Conservation (phyloP, 2,888 invertebrate species). For the Andrena haemorrhoa region DNA sequence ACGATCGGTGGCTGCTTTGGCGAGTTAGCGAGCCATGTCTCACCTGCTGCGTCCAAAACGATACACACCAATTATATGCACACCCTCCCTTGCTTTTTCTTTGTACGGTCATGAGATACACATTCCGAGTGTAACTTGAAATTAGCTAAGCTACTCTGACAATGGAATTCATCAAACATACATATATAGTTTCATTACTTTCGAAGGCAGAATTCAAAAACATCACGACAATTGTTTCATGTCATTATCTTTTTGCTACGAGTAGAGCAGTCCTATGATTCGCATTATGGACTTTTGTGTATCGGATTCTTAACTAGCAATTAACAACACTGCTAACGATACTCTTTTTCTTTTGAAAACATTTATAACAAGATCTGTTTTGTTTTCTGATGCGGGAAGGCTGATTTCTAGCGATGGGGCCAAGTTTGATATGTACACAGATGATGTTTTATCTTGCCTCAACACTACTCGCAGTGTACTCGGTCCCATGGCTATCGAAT, state of each 20-base stretch:
- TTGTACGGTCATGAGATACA: slow-evolving; percentile 23
- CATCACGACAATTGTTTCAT: slow-evolving; percentile 11
- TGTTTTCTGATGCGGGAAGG: not conserved
- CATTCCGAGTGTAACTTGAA: slow-evolving; percentile 9
- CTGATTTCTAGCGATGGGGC: too few relatives aligned
- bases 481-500: too few relatives aligned
- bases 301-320: slow-evolving; percentile 38
- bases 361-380: slow-evolving; percentile 11
- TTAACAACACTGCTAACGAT: not conserved
- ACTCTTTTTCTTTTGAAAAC: not conserved
- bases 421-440: too few relatives aligned
- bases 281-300: slow-evolving; percentile 58
- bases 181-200: slow-evolving; percentile 10
- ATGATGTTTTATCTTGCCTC: too few relatives aligned
- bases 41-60: slow-evolving; percentile 87
- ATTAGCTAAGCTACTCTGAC: slow-evolving; percentile 22
- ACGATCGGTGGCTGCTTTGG: slow-evolving; percentile 87
- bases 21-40: slow-evolving; percentile 91
- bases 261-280: slow-evolving; percentile 28
- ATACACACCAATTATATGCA: slow-evolving; percentile 81
- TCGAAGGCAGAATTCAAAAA: slow-evolving; percentile 5
- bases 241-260: not conserved
- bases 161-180: slow-evolving; percentile 24
- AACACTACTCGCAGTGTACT: too few relatives aligned
- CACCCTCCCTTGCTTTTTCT: slow-evolving; percentile 49